These are phyloP conservation scores for Diorhabda elongata DNA, from an alignment of 1,140 invertebrate species.

Conservation along the genomic window DNA sequence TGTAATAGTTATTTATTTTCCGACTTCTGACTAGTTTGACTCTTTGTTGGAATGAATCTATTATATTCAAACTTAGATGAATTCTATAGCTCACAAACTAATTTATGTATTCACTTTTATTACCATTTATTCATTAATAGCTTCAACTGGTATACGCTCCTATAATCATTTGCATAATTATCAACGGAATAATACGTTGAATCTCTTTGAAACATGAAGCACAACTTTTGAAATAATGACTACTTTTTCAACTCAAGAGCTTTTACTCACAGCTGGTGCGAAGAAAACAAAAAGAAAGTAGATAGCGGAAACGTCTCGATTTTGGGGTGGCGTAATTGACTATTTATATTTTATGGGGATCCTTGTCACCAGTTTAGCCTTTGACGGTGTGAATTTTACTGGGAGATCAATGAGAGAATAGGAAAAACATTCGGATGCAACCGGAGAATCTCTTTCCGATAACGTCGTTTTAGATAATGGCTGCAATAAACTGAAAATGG, in stretches of 20 bases:
- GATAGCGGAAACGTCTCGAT: neutral
- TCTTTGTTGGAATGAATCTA: no score
- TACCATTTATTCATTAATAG: no score
- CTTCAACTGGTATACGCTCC: no score
- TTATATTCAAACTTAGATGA: no score
- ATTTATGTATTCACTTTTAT: no score
- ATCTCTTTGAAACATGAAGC: no score
- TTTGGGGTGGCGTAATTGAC: constrained; percentile 1
- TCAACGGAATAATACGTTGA: no score
- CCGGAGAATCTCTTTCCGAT: neutral
- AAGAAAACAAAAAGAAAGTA: neutral
- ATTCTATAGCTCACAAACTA: no score
- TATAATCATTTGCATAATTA: no score
- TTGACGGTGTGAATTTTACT: neutral
- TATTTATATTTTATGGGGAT: constrained; percentile 1
- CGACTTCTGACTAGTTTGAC: no score
- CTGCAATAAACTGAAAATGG: neutral
- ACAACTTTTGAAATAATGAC: neutral
- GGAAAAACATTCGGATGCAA: constrained; percentile 1
- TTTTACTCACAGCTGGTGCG: neutral
- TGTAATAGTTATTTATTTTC: no score
- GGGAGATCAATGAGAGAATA: neutral
- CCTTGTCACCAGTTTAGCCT: constrained; percentile 1
- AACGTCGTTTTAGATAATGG: neutral
- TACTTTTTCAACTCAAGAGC: neutral